Conservation (phyloP, 2,113 vertebrate species). For the Phrynocephalus versicolor region DNA sequence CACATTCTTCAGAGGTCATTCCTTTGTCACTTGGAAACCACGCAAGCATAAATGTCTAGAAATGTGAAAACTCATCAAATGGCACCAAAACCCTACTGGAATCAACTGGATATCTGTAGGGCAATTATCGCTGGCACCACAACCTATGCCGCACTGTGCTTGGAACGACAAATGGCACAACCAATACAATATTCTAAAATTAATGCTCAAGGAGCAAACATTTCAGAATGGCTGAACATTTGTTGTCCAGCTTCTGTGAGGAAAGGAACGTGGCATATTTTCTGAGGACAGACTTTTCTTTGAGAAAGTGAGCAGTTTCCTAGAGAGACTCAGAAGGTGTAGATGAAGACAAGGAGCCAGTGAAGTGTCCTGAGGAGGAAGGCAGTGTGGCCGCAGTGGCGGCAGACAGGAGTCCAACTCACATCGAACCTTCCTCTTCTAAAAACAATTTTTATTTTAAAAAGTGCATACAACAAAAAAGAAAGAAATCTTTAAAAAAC, state of each 20-base stretch:
- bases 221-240: background rate
- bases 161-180: background rate
- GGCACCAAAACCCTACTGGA: background rate
- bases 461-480: too few relatives aligned
- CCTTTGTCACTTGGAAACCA: constrained; percentile 63
- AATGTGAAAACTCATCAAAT: background rate
- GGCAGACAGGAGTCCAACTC: too few relatives aligned
- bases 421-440: too few relatives aligned
- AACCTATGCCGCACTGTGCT: background rate
- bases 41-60: constrained; percentile 12
- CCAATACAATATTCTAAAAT: background rate
- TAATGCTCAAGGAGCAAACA: background rate
- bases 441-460: too few relatives aligned
- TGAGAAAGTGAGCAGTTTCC: background rate
- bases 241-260: background rate
- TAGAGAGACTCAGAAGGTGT: background rate
- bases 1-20: constrained; percentile 65
- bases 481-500: too few relatives aligned
- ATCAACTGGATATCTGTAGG: background rate
- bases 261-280: background rate
- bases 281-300: background rate
- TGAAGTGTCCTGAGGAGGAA: background rate
- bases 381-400: background rate
- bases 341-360: background rate
- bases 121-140: background rate